These are phyloP conservation scores for Tetragonula clypearis DNA, from an alignment of 1,140 invertebrate genomes.

Conservation along the genomic window DNA sequence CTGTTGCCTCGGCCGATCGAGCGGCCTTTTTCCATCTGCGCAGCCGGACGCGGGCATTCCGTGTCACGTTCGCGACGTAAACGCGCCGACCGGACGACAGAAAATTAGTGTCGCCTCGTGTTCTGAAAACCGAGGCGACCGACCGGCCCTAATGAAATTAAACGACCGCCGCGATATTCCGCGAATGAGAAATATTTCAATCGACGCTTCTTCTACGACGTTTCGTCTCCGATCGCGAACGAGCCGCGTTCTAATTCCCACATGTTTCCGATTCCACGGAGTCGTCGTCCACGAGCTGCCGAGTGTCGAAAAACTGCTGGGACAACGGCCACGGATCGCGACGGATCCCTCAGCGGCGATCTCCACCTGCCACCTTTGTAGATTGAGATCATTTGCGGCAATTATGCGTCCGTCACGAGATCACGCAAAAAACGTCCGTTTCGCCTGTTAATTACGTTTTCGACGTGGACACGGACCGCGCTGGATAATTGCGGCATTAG, in stretches of 20 bases:
- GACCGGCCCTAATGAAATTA: slow-evolving; percentile 58
- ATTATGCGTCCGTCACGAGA: slow-evolving; percentile 32
- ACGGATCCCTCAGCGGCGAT: background rate
- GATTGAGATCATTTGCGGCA: slow-evolving; percentile 46
- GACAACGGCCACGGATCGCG: slow-evolving; percentile 17
- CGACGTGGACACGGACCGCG: background rate
- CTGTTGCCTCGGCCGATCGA: background rate
- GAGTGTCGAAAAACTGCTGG: slow-evolving; percentile 24
- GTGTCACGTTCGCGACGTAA: slow-evolving; percentile 51
- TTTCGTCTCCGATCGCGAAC: too few relatives aligned
- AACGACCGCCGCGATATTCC: slow-evolving; percentile 48
- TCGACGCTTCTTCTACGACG: background rate
- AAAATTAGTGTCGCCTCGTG: slow-evolving; percentile 59
- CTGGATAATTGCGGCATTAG: background rate
- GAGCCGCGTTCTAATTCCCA: slow-evolving; percentile 21
- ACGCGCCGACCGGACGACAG: slow-evolving; percentile 57
- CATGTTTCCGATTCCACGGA: slow-evolving; percentile 50
- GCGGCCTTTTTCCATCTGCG: slow-evolving; percentile 31
- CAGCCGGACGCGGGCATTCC: slow-evolving; percentile 27
- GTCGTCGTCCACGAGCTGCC: background rate
- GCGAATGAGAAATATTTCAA: slow-evolving; percentile 54
- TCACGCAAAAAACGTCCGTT: background rate
- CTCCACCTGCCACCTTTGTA: slow-evolving; percentile 41
- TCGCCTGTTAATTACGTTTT: slow-evolving; percentile 30
- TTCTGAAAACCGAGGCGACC: slow-evolving; percentile 17